Evolutionary conservation across 2,888 invertebrate genomes (phyloP), one percentile per base, ranked within the genome.

Genomic region (Eupithecia pulchellata): DNA sequence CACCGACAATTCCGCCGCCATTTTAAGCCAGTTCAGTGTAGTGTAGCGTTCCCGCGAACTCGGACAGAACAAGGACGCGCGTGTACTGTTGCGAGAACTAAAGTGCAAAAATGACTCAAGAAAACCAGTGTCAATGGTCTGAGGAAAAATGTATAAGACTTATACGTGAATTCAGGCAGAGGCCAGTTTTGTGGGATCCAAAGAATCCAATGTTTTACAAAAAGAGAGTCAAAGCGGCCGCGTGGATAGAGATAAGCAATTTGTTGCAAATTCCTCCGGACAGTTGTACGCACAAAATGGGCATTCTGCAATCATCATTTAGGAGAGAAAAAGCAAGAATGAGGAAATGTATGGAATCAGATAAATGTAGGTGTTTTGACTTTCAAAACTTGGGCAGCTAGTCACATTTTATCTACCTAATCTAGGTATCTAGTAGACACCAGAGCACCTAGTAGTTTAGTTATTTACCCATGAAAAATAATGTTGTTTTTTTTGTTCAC

Each of bases 241-340:
- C 81, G 66, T 89, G 89, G 89, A 55, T 75, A 0, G 83, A 82
- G 13, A 82, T 89, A 64, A 81, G 82, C 4, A 63, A 71, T 17
- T 71, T 30, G 6, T 9, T 88, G 6, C 73, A 80, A 13, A 72
- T 80, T 32, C 57, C 79, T 1, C 68, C 81, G 11, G 79, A 81
- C 0, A 75, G 75, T 63, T 88, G 87, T 78, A 87, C 82, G 71
- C 79, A 82, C 69, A 89, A 89, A 73, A 86, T 87, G 82, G 75
- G 64, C 3, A 80, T 83, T 72, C 76, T 88, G 52, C 80, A 84
- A 81, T 85, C 89, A 13, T 86, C 84, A 6, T 87, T 87, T 70
- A 77, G 88, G 77, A 81, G 87, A 73, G 88, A 88, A 75, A 88
- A 88, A 72, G 77, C 83, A 0, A 88, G 83, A 77, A 77, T 83